Percentiles rank a stretch among this genome's conserved stretches.
Evolutionary conservation across 2,113 vertebrate genomes (phyloP).

Genomic region (Passer domesticus): DNA sequence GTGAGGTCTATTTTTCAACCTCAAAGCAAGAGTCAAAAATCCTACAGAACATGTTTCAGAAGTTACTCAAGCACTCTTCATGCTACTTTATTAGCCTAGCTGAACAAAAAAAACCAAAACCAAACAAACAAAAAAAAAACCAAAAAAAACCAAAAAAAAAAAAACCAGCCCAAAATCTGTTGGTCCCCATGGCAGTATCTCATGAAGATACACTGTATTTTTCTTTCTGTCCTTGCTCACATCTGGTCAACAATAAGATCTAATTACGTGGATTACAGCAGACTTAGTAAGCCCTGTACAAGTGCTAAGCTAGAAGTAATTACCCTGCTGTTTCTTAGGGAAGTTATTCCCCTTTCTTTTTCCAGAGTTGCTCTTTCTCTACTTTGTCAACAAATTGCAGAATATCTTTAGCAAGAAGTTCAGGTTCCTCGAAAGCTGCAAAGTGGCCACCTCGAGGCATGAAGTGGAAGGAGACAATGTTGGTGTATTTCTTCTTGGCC

Average conservation of each 20-base stretch:
- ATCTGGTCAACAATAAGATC: neutral
- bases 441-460: slow-evolving; percentile 78
- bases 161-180: neutral
- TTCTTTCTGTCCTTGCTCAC: neutral
- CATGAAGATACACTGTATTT: neutral
- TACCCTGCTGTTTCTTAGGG: neutral
- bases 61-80: neutral
- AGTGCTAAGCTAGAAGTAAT: neutral
- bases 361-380: slow-evolving; percentile 40
- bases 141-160: neutral
- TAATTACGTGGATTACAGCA: neutral
- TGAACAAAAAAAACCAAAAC: neutral
- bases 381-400: slow-evolving; percentile 69
- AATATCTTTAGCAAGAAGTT: slow-evolving; percentile 75
- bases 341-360: neutral
- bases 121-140: neutral
- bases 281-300: neutral
- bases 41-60: neutral
- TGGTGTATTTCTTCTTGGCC: slow-evolving; percentile 68
- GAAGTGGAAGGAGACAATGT: slow-evolving; percentile 73
- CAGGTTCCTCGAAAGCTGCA: slow-evolving; percentile 75
- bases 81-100: neutral
- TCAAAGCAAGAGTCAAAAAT: neutral
- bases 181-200: neutral
- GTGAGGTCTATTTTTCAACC: neutral